These are phyloP conservation scores for Drosophila ogumai DNA, from an alignment of 1,140 invertebrate species.

Conservation along the genomic window DNA sequence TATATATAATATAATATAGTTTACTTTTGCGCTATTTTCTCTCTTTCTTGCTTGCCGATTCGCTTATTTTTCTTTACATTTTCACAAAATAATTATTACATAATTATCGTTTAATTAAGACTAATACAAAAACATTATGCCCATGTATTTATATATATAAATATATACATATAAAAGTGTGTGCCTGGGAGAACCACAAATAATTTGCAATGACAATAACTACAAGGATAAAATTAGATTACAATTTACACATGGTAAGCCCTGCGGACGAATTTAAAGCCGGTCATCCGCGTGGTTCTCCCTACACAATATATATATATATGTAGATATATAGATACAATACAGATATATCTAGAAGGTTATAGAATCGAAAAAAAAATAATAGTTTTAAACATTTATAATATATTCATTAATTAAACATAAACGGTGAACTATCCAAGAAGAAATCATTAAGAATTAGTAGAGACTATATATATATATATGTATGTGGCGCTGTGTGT, in stretches of 20 bases:
- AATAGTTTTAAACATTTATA: constrained; percentile 3
- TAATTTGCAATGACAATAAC: constrained; percentile 5
- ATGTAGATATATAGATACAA: not conserved
- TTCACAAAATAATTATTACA: constrained; percentile 79
- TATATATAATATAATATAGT: constrained; percentile 35
- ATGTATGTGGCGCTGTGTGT: not conserved
- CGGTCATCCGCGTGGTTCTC: not conserved
- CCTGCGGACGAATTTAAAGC: not conserved
- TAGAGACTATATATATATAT: not conserved
- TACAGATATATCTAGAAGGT: not conserved
- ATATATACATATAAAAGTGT: not conserved
- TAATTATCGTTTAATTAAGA: constrained; percentile 60
- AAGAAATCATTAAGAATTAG: constrained; percentile 6
- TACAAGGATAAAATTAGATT: constrained; percentile 2
- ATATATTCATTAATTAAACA: constrained; percentile 9
- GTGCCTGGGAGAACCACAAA: not conserved
- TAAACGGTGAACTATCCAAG: not conserved
- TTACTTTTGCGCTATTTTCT: constrained; percentile 45
- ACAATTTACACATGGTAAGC: constrained; percentile 5
- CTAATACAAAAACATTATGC: constrained; percentile 33
- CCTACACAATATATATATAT: not conserved
- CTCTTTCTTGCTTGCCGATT: too few species aligned
- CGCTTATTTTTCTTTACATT: constrained; percentile 54
- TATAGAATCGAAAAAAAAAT: not conserved
- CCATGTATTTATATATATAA: constrained; percentile 23